Conservation (phyloP, 2,888 invertebrate genomes). For the Morpho helenor region DNA sequence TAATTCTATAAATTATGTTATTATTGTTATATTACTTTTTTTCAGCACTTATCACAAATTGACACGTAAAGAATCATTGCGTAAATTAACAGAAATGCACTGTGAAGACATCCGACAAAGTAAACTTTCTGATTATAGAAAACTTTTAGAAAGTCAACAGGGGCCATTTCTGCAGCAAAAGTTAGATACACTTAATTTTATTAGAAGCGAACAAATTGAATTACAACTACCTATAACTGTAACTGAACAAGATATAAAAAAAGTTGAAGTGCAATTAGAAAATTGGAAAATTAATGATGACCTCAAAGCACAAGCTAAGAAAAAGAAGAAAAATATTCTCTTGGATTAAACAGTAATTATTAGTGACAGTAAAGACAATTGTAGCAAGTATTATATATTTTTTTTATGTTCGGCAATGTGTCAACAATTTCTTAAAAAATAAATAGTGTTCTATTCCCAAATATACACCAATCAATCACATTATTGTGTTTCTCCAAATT, state of each 20-base stretch:
- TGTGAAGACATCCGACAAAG: conserved; percentile 83
- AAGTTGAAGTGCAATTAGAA: conserved; percentile 75
- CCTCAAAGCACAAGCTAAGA: conserved; percentile 57
- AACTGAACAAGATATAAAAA: conserved; percentile 82
- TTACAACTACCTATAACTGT: conserved; percentile 83
- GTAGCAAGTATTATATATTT: no score
- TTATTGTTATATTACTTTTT: conserved; percentile 8
- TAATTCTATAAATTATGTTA: no score
- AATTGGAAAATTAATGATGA: conserved; percentile 65
- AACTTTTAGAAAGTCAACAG: conserved; percentile 84
- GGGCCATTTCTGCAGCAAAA: conserved; percentile 87
- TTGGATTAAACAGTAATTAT: conserved; percentile 36
- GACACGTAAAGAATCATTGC: conserved; percentile 85
- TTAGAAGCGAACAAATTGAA: conserved; percentile 86
- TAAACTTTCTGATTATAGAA: conserved; percentile 82
- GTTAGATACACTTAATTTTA: conserved; percentile 83
- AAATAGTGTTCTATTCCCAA: no score
- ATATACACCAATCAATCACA: no score
- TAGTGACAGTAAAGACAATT: no score
- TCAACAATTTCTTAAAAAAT: no score
- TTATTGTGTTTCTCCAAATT: no score
- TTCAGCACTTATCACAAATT: conserved; percentile 76
- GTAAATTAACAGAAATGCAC: conserved; percentile 84
- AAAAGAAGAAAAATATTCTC: conserved; percentile 56
- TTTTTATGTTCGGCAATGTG: no score